A percentile compares a stretch with the other conserved stretches of the same genome.
phyloP scores from a whole-genome alignment of 1,140 invertebrate species.

The Penaeus chinensis region DNA sequence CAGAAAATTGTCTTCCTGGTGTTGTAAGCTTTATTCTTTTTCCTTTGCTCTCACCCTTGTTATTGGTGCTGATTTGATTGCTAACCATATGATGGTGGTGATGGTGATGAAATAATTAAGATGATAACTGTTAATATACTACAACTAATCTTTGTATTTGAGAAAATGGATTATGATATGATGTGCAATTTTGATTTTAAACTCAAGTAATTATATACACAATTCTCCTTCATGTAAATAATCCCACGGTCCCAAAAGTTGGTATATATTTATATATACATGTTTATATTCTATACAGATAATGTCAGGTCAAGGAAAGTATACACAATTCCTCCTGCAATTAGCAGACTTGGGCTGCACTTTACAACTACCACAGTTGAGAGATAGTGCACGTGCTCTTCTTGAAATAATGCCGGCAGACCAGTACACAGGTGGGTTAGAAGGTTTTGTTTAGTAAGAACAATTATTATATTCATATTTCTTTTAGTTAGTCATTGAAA shows the following conservation, averaged over 20 bases:
- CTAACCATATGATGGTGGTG: too few relatives aligned
- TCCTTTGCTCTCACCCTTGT: not conserved
- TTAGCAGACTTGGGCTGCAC: constrained; percentile 88
- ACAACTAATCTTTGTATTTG: too few relatives aligned
- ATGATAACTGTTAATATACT: too few relatives aligned
- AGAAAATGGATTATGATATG: too few relatives aligned
- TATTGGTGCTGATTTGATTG: not conserved
- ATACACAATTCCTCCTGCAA: constrained; percentile 90
- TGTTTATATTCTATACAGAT: constrained; percentile 69
- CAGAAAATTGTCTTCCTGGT: constrained; percentile 89
- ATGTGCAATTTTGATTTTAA: too few relatives aligned
- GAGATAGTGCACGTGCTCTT: constrained; percentile 86
- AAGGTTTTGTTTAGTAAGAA: too few relatives aligned
- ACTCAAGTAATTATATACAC: too few relatives aligned
- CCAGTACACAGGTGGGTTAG: constrained; percentile 72
- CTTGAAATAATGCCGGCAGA: constrained; percentile 92
- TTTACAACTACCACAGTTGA: constrained; percentile 80
- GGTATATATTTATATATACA: constrained; percentile 9
- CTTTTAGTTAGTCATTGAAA: not conserved
- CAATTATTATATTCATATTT: not conserved
- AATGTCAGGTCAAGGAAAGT: constrained; percentile 82
- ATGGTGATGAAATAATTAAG: too few relatives aligned
- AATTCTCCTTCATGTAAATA: too few relatives aligned
- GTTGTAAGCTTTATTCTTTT: constrained; percentile 77
- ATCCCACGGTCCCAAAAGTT: too few relatives aligned